Evolutionary conservation across 2,113 vertebrate species (phyloP).

Genomic region (Phaethornis superciliosus): DNA sequence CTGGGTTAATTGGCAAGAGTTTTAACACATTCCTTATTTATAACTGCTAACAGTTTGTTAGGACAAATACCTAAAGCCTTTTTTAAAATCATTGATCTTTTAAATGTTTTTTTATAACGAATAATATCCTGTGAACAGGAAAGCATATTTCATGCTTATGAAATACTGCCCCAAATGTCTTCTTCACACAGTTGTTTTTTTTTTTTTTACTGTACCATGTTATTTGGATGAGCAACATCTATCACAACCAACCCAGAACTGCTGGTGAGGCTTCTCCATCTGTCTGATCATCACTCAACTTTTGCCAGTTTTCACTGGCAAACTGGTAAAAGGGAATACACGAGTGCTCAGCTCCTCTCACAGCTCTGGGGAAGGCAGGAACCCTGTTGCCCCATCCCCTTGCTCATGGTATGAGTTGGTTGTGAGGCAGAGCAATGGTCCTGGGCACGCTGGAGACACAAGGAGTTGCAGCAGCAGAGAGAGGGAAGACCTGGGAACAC

Average conservation of each 20-base stretch:
- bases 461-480: not conserved
- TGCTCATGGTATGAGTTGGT: rapidly evolving
- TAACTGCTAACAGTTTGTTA: slow-evolving; percentile 66
- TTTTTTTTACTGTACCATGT: not conserved
- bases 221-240: not conserved
- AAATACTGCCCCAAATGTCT: not conserved
- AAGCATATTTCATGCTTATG: not conserved
- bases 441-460: not conserved
- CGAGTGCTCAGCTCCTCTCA: not conserved
- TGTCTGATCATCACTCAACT: not conserved
- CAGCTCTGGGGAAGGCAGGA: not conserved
- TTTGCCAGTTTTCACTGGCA: not conserved
- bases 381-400: not conserved
- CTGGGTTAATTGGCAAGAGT: slow-evolving; percentile 52
- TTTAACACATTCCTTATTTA: slow-evolving; percentile 67
- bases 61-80: slow-evolving; percentile 62
- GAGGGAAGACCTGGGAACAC: not conserved
- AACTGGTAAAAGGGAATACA: not conserved
- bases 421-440: not conserved
- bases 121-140: not conserved
- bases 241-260: not conserved
- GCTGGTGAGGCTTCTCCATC: not conserved
- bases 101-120: not conserved
- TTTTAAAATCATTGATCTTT: slow-evolving; percentile 56
- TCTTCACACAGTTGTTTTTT: not conserved